phyloP scores from a whole-genome alignment of 2,113 vertebrate species.

The Centropus bengalensis region DNA sequence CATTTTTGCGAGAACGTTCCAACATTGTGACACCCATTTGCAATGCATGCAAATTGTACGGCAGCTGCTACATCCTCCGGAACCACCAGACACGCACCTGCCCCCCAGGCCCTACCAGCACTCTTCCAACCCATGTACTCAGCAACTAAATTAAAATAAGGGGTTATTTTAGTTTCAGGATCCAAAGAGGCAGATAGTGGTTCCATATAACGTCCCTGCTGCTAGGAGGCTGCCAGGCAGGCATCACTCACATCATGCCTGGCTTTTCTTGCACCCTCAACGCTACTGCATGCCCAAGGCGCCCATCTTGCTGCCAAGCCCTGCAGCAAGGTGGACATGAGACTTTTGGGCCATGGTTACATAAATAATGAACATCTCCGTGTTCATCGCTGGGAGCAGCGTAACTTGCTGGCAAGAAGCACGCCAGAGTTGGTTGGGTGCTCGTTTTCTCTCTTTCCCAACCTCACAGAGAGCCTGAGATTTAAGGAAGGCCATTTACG shows the following conservation, averaged over 20 bases:
- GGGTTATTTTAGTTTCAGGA: background rate
- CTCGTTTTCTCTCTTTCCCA: background rate
- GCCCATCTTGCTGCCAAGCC: background rate
- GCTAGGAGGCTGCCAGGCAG: rapidly evolving
- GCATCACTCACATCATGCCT: background rate
- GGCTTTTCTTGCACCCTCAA: too few species aligned
- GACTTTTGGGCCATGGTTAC: background rate
- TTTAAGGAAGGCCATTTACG: background rate
- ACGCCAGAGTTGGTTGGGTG: background rate
- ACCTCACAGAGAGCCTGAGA: background rate
- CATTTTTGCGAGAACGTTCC: background rate
- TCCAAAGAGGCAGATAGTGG: rapidly evolving
- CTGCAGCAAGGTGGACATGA: background rate
- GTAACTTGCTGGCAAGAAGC: background rate
- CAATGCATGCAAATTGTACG: rapidly evolving
- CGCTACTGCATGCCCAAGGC: rapidly evolving
- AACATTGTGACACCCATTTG: background rate
- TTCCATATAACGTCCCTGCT: background rate
- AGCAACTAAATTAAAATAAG: background rate
- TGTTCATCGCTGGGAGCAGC: background rate
- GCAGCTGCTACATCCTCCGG: background rate
- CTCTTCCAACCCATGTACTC: background rate
- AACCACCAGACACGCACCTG: background rate
- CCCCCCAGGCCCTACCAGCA: background rate
- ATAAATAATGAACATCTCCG: too few species aligned